phyloP scores from a whole-genome alignment of 2,888 invertebrate species.

The Lepidochitona cinerea region DNA sequence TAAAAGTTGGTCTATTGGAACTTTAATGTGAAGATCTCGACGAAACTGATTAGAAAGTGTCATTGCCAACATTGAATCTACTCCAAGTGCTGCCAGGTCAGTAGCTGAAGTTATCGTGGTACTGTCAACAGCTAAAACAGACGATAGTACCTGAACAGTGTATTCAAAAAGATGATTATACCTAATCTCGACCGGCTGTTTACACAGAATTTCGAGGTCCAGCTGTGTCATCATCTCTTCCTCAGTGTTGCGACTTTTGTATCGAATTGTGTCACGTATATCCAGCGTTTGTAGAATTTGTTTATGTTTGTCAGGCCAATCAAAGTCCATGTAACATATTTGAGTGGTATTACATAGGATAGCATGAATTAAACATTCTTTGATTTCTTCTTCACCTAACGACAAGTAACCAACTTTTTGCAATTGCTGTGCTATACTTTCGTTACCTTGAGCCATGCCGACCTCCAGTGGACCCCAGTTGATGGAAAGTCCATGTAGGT shows the following conservation, averaged over 20 bases:
- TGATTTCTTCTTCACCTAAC: neutral
- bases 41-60: neutral
- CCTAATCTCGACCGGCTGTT: neutral
- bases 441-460: slow-evolving; percentile 30
- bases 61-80: neutral
- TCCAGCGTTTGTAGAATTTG: neutral
- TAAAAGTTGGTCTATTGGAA: neutral
- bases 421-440: neutral
- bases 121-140: neutral
- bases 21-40: neutral
- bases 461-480: slow-evolving; percentile 48
- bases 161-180: neutral
- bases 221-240: neutral
- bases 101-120: neutral
- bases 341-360: neutral
- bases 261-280: neutral
- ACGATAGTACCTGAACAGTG: neutral
- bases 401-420: neutral
- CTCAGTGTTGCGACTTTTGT: neutral
- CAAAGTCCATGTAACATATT: neutral
- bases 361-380: neutral
- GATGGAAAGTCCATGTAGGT: slow-evolving; percentile 42
- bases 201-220: neutral
- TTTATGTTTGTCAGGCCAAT: neutral
- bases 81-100: neutral